Conservation (phyloP, 2,113 vertebrate genomes). For the Nesogale talazaci region DNA sequence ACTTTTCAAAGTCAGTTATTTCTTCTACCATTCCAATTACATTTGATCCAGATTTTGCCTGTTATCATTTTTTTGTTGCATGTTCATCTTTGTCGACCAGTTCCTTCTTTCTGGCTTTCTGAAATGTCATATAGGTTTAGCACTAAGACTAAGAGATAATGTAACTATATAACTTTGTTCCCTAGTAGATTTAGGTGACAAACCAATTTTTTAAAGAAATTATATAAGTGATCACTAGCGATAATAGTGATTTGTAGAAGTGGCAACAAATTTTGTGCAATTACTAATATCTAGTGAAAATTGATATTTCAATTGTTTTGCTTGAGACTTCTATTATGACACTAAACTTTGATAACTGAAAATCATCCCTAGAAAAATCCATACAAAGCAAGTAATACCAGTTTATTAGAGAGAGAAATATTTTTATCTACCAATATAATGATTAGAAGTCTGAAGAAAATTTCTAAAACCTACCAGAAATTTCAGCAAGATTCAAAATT, state of each 20-base stretch:
- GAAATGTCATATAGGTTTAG: neutral
- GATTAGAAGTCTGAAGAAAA: conserved; percentile 29
- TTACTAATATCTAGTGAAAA: conserved; percentile 1
- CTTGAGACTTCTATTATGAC: neutral
- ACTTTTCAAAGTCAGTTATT: neutral
- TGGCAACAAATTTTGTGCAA: neutral
- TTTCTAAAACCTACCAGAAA: neutral
- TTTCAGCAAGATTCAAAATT: neutral
- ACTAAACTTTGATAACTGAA: neutral
- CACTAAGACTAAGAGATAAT: neutral
- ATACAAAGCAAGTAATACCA: neutral
- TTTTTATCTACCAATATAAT: neutral
- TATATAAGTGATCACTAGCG: neutral
- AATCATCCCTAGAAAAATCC: neutral
- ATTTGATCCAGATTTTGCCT: neutral
- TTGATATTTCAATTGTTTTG: conserved; percentile 1
- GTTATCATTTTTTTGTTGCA: neutral
- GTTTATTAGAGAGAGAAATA: neutral
- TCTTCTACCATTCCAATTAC: neutral
- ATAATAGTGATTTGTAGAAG: neutral
- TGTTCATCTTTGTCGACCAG: neutral
- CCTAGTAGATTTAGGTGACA: neutral
- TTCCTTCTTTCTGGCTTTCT: neutral
- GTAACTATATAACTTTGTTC: too few relatives aligned
- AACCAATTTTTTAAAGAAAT: neutral